Conservation (phyloP, 2,113 vertebrate genomes). For the Agelaius phoeniceus region DNA sequence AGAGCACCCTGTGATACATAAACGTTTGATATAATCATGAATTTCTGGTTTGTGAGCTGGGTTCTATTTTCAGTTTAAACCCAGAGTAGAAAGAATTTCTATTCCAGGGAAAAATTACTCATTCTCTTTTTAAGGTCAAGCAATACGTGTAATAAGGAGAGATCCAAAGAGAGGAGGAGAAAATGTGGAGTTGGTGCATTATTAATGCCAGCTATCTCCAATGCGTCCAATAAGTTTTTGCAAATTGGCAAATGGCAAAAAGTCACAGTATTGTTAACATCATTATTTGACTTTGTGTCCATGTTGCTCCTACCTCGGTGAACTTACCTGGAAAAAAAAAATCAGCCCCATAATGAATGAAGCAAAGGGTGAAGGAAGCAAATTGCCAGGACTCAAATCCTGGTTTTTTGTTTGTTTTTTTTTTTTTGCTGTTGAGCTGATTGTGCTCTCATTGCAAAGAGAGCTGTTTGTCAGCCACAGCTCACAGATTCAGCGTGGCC, state of each 20-base stretch:
- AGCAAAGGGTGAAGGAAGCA: not conserved
- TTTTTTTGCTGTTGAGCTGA: not conserved
- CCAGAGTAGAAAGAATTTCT: not conserved
- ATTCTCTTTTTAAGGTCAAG: slow-evolving; percentile 36
- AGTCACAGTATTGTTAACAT: not conserved
- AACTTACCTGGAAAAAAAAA: not conserved
- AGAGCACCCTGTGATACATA: not conserved
- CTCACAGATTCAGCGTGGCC: not conserved
- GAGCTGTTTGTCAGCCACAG: not conserved
- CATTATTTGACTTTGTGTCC: not conserved
- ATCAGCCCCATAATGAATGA: not conserved
- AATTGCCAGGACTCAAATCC: not conserved
- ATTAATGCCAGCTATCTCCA: not conserved
- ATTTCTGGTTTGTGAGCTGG: not conserved
- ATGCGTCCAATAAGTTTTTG: not conserved
- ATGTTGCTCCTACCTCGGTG: not conserved
- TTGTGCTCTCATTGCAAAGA: not conserved
- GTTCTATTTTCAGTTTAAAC: not conserved
- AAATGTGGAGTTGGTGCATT: not conserved
- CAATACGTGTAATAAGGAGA: not conserved
- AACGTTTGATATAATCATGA: not conserved
- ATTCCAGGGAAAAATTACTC: slow-evolving; percentile 23
- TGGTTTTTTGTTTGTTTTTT: not conserved
- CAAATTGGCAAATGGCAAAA: slow-evolving; percentile 30
- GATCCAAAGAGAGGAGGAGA: not conserved